These are phyloP conservation scores for Cariama cristata DNA, from an alignment of 2,113 vertebrate species.

Conservation along the genomic window DNA sequence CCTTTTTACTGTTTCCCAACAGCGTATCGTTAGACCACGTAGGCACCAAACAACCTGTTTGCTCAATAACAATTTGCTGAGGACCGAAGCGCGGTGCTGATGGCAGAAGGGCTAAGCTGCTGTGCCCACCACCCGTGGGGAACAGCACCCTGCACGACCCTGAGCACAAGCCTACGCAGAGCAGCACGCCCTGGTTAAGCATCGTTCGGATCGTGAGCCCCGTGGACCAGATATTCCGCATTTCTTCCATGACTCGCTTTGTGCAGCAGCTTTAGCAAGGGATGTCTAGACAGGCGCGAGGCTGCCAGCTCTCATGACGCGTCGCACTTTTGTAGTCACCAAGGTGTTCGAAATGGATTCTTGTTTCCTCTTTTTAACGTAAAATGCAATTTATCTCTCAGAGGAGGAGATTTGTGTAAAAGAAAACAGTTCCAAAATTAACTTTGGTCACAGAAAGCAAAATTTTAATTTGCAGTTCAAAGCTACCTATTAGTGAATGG, in stretches of 20 bases:
- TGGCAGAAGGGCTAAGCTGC: not conserved
- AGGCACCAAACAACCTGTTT: not conserved
- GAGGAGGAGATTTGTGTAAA: not conserved
- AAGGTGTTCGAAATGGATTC: not conserved
- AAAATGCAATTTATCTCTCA: not conserved
- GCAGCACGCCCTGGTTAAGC: not conserved
- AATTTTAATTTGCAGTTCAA: conserved; percentile 35
- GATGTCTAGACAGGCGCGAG: not conserved
- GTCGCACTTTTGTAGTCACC: not conserved
- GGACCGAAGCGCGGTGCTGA: not conserved
- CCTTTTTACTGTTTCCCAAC: not conserved
- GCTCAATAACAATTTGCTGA: not conserved
- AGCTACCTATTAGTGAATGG: not conserved
- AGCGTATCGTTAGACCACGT: fast-evolving
- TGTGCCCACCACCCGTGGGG: not conserved
- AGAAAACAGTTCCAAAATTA: conserved; percentile 2
- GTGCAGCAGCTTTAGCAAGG: not conserved
- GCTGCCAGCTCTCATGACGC: not conserved
- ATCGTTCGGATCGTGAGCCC: not conserved
- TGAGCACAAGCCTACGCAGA: not conserved
- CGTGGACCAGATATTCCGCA: not conserved
- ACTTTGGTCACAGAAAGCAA: not conserved
- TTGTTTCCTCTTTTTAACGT: not conserved
- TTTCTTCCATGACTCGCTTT: not conserved
- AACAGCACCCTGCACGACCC: not conserved